Evolutionary conservation across 2,888 invertebrate genomes (phyloP).

Genomic region (Drosophila formosana): DNA sequence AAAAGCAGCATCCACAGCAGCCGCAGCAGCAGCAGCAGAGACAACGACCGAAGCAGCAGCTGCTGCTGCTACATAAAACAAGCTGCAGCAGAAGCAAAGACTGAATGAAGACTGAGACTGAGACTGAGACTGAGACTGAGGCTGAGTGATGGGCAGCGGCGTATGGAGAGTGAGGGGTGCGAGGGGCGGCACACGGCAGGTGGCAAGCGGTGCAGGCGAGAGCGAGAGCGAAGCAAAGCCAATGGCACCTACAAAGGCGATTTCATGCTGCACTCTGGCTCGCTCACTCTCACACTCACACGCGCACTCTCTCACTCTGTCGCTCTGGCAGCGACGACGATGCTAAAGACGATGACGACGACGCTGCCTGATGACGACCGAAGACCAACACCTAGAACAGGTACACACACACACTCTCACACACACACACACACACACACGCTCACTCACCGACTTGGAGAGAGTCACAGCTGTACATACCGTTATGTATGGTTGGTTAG

Average conservation of each 20-base stretch:
- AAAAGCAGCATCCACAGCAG: slow-evolving; percentile 29
- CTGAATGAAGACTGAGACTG: slow-evolving; percentile 20
- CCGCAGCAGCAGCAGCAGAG: slow-evolving; percentile 16
- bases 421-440: slow-evolving; percentile 7
- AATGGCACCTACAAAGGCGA: slow-evolving; percentile 64
- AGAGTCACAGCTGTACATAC: slow-evolving; percentile 49
- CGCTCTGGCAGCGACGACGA: slow-evolving; percentile 46
- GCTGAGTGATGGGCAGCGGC: slow-evolving; percentile 37
- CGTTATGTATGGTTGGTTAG: slow-evolving; percentile 43
- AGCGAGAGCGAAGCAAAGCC: slow-evolving; percentile 31
- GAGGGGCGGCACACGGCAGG: slow-evolving; percentile 58
- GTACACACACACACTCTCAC: slow-evolving; percentile 54
- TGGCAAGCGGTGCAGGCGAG: slow-evolving; percentile 47
- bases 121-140: slow-evolving; percentile 29
- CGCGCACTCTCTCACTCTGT: slow-evolving; percentile 19
- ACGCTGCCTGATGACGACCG: slow-evolving; percentile 33
- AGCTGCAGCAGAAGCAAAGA: slow-evolving; percentile 13
- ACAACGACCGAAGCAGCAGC: slow-evolving; percentile 4
- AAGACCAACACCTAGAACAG: slow-evolving; percentile 71
- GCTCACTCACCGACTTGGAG: slow-evolving; percentile 14
- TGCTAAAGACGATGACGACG: slow-evolving; percentile 52
- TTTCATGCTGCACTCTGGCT: slow-evolving; percentile 35
- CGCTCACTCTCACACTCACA: slow-evolving; percentile 28
- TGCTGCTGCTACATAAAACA: slow-evolving; percentile 45
- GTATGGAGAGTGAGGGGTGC: not conserved